Percentiles rank a stretch among this genome's conserved stretches.
Evolutionary conservation across 2,113 vertebrate species (phyloP).

Genomic region (Ceyx margarethae): DNA sequence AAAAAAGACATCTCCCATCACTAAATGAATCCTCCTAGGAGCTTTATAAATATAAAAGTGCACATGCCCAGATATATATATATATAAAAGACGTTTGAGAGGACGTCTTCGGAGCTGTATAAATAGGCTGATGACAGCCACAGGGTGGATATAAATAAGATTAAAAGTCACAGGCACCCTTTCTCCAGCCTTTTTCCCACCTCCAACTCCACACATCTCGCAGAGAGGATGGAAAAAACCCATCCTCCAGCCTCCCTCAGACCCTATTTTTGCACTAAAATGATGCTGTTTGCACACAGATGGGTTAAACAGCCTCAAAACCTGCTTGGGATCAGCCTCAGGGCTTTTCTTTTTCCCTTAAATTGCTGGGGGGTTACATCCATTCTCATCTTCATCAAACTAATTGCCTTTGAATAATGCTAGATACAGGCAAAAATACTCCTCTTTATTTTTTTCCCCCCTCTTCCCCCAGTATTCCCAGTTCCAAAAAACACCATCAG

Average conservation of each 20-base stretch:
- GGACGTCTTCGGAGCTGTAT: constrained; percentile 5
- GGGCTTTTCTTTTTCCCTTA: not conserved
- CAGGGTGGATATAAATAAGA: constrained; percentile 56
- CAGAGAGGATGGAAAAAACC: not conserved
- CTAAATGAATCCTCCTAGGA: constrained; percentile 66
- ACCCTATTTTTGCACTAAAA: not conserved
- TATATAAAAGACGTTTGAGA: constrained; percentile 40
- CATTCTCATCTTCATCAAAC: not conserved
- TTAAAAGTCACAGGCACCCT: not conserved
- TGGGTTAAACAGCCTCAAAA: not conserved
- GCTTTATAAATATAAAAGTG: constrained; percentile 53
- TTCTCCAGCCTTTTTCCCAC: not conserved
- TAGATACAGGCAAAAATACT: not conserved
- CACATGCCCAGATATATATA: not conserved
- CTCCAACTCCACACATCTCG: not conserved
- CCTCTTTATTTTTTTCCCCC: not conserved
- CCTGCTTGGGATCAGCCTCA: not conserved
- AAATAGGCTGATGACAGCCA: constrained; percentile 62
- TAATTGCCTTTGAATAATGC: fast-evolving
- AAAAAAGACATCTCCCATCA: constrained; percentile 20
- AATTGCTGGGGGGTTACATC: not conserved
- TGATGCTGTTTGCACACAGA: not conserved
- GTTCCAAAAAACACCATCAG: not conserved
- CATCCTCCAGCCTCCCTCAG: not conserved
- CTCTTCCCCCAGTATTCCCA: not conserved